phyloP scores from a whole-genome alignment of 2,888 invertebrate genomes.

The Lottia scabra region DNA sequence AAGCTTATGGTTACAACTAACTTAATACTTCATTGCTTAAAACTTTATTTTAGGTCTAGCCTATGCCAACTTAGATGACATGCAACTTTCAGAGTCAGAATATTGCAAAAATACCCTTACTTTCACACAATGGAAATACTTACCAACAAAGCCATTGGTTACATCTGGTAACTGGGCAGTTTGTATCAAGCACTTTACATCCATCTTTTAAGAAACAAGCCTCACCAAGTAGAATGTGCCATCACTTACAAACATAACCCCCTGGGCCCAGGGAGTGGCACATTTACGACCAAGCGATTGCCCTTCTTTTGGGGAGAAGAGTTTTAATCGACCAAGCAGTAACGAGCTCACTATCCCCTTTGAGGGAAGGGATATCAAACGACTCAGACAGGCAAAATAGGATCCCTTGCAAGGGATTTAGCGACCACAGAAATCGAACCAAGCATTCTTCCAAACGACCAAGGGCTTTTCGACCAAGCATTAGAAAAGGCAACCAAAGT shows the following conservation, averaged over 20 bases:
- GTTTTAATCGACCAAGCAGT: not conserved
- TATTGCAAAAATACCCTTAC: not conserved
- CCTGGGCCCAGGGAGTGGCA: not conserved
- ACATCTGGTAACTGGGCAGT: not conserved
- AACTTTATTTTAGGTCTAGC: not conserved
- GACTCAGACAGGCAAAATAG: not conserved
- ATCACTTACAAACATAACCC: constrained; percentile 3
- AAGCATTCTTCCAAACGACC: not conserved
- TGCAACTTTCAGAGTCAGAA: too few species aligned
- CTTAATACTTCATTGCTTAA: not conserved
- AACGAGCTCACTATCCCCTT: not conserved
- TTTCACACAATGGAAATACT: not conserved
- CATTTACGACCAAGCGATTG: too few species aligned
- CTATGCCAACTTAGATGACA: too few species aligned
- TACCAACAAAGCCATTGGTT: too few species aligned
- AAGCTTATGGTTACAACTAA: not conserved
- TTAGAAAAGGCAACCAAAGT: too few species aligned
- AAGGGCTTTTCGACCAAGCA: not conserved
- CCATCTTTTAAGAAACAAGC: not conserved
- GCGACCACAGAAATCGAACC: not conserved
- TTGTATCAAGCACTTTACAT: not conserved
- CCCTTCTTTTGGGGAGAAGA: too few species aligned
- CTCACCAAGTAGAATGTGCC: not conserved
- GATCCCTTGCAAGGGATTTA: not conserved
- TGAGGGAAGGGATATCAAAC: not conserved